Evolutionary conservation across 2,797 vertebrate genomes (phyloP).

Genomic region (Bradypus variegatus): DNA sequence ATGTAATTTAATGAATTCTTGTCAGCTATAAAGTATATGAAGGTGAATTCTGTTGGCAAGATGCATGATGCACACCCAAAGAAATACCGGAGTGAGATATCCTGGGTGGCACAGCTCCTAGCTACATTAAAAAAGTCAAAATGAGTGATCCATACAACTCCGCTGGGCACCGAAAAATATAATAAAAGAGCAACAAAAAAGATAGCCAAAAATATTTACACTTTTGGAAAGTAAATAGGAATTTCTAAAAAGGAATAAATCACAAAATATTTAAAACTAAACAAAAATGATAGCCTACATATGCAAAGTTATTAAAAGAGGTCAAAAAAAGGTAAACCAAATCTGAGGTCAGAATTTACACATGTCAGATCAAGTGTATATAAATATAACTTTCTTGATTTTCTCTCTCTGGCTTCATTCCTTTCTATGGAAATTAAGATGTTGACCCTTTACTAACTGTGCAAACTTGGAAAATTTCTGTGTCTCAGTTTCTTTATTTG

Average conservation of each 20-base stretch:
- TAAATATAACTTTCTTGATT: background rate
- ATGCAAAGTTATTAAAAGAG: background rate
- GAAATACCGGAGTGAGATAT: too few relatives aligned
- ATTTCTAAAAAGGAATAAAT: background rate
- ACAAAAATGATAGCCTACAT: background rate
- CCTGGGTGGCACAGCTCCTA: rapidly evolving
- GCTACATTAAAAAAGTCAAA: background rate
- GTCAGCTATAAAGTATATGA: background rate
- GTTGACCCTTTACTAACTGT: background rate
- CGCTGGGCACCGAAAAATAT: background rate
- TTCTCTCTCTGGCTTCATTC: background rate
- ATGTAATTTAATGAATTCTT: background rate
- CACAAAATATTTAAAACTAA: background rate
- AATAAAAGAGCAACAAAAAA: background rate
- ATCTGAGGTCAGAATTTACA: background rate
- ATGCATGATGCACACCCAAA: background rate
- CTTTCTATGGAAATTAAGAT: background rate
- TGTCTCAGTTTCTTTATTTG: background rate
- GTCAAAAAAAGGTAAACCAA: background rate
- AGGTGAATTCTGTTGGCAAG: background rate
- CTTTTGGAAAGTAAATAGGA: background rate
- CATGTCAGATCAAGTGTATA: background rate
- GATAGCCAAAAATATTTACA: background rate
- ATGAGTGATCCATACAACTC: background rate
- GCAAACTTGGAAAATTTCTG: background rate